phyloP scores from a whole-genome alignment of 2,888 invertebrate genomes.

The Hedya salicella region DNA sequence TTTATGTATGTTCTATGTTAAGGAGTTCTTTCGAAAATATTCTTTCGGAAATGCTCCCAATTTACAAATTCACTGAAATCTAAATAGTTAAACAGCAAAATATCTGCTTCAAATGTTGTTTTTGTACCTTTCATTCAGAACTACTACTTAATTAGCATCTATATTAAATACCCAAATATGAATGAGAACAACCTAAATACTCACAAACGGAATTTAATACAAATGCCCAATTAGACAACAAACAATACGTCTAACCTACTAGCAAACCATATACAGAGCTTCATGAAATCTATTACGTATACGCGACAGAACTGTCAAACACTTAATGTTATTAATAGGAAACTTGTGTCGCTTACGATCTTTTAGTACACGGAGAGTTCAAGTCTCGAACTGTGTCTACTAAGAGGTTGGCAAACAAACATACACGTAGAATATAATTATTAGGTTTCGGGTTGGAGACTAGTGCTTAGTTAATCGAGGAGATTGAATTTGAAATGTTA shows the following conservation, averaged over 20 bases:
- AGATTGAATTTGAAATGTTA: conserved; percentile 9
- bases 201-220: background rate
- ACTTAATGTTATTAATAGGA: too few species aligned
- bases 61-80: too few species aligned
- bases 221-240: conserved; percentile 17
- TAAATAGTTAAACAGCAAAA: too few species aligned
- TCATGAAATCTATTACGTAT: conserved; percentile 42
- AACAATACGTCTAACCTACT: conserved; percentile 29
- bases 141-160: too few species aligned
- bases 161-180: too few species aligned
- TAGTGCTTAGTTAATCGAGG: conserved; percentile 12
- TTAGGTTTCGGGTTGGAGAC: conserved; percentile 10
- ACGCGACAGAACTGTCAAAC: conserved; percentile 3
- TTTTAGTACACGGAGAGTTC: background rate
- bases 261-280: conserved; percentile 35
- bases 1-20: too few species aligned
- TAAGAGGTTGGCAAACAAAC: conserved; percentile 16
- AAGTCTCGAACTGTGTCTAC: conserved; percentile 21
- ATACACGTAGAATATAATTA: conserved; percentile 16
- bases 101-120: too few species aligned
- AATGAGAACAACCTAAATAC: too few species aligned
- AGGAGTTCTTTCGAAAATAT: too few species aligned
- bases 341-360: too few species aligned
- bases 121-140: too few species aligned
- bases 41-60: too few species aligned